Evolutionary conservation across 2,888 invertebrate genomes (phyloP).

Genomic region (Callosobruchus maculatus): DNA sequence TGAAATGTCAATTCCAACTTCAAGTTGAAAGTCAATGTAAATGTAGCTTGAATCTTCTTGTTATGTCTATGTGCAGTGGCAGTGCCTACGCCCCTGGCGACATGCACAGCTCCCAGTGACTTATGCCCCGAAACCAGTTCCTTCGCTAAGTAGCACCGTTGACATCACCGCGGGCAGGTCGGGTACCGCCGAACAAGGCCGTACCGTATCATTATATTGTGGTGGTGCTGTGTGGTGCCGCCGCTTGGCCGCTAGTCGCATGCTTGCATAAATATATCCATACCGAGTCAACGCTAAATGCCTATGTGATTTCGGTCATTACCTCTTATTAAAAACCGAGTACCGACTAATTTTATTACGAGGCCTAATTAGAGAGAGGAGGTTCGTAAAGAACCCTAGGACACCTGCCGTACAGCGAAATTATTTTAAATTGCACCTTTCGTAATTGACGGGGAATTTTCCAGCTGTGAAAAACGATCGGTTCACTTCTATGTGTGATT

Average conservation of each 20-base stretch:
- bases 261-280: background rate
- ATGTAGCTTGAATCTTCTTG: too few relatives aligned
- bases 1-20: too few relatives aligned
- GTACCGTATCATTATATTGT: background rate
- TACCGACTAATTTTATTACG: background rate
- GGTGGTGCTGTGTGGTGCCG: background rate
- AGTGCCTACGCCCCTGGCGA: background rate
- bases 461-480: background rate
- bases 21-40: too few relatives aligned
- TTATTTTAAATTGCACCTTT: background rate
- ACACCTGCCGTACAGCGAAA: background rate
- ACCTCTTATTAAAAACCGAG: background rate
- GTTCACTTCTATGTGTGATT: background rate
- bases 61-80: too few relatives aligned
- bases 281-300: background rate
- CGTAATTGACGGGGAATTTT: background rate
- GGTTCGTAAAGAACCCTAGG: background rate
- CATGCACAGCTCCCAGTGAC: background rate
- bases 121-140: background rate
- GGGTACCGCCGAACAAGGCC: background rate
- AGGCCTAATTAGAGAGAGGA: background rate
- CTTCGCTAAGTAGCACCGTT: background rate
- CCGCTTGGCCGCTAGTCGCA: background rate
- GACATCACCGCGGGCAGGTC: background rate
- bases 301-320: background rate